Evolutionary conservation across 2,113 vertebrate genomes (phyloP).

Genomic region (Labrus mixtus): DNA sequence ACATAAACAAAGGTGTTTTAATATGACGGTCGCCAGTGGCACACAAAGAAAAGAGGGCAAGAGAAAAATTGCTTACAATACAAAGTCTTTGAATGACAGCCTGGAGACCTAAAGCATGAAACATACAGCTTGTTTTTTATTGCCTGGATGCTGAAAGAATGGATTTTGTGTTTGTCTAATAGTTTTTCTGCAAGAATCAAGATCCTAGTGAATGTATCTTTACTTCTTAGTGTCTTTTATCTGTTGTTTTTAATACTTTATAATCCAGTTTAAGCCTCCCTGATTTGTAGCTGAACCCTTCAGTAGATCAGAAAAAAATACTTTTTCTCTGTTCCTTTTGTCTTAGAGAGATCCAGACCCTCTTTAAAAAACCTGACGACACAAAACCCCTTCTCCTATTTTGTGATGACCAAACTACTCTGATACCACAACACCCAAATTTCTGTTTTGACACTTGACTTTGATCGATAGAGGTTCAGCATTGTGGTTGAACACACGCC

Average conservation of each 20-base stretch:
- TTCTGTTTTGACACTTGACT: conserved; percentile 80
- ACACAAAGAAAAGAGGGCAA: conserved; percentile 51
- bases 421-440: conserved; percentile 56
- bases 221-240: conserved; percentile 23
- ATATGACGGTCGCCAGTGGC: conserved; percentile 75
- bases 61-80: conserved; percentile 77
- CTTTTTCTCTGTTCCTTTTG: not conserved
- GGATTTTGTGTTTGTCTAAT: conserved; percentile 37
- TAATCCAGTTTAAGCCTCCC: conserved; percentile 26
- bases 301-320: conserved; percentile 4
- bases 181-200: conserved; percentile 26
- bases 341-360: conserved; percentile 1
- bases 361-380: conserved; percentile 11
- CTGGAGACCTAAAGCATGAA: conserved; percentile 60
- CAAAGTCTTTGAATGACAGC: conserved; percentile 73
- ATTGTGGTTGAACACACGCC: conserved; percentile 70
- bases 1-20: conserved; percentile 77
- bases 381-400: conserved; percentile 4
- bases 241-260: conserved; percentile 41
- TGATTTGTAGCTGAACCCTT: conserved; percentile 13
- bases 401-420: conserved; percentile 51
- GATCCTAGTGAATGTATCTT: conserved; percentile 33
- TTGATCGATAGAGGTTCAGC: conserved; percentile 80
- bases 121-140: conserved; percentile 55
- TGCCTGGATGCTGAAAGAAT: conserved; percentile 52